Conservation (phyloP, 2,113 vertebrate species). For the Cyprinodon variegatus region DNA sequence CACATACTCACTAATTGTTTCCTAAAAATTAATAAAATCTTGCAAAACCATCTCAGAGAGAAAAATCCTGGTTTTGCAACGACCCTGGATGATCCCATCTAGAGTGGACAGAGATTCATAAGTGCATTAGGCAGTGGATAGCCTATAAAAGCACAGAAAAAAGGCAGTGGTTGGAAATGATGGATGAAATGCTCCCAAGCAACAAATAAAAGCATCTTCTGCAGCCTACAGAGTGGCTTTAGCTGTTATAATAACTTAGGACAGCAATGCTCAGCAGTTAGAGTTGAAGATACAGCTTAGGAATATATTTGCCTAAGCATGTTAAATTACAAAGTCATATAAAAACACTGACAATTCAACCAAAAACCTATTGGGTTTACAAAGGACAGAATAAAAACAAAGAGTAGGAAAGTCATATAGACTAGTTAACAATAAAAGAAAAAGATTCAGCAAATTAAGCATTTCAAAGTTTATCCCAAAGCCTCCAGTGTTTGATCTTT, state of each 20-base stretch:
- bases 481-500: too few species aligned
- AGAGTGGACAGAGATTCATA: background rate
- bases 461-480: too few species aligned
- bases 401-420: too few species aligned
- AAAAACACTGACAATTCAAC: too few species aligned
- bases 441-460: too few species aligned
- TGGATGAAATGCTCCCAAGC: background rate
- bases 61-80: background rate
- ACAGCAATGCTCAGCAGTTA: background rate
- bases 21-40: background rate
- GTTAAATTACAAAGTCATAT: too few species aligned
- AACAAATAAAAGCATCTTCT: background rate
- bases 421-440: too few species aligned
- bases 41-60: background rate
- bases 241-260: background rate
- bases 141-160: background rate
- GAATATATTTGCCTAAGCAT: background rate
- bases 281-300: background rate
- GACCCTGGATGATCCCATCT: background rate
- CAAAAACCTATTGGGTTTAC: too few species aligned
- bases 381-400: too few species aligned
- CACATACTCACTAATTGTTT: background rate
- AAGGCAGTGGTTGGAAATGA: background rate
- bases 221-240: background rate
- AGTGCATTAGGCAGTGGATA: background rate